Evolutionary conservation across 2,888 invertebrate genomes (phyloP), one percentile per base, ranked within the genome.

Genomic region (Drosophila stalkeri): DNA sequence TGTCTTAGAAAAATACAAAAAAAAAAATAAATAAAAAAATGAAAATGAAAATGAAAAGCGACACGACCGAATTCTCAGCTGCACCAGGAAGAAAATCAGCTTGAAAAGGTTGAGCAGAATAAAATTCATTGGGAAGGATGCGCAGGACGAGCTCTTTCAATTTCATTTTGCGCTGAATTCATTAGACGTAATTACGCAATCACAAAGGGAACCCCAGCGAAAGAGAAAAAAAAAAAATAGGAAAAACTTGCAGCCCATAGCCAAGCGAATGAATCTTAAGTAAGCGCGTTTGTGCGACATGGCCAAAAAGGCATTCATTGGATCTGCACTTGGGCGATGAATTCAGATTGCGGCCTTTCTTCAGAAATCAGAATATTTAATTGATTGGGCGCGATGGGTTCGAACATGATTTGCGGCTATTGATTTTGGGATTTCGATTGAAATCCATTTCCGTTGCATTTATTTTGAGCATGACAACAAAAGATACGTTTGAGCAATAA

Each of bases 381-480:
- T 90, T 86, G 86, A 90, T 90, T 90, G 77, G 77, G 81, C 78
- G 81, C 78, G 89, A 90, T 90, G 79, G 89, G 81, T 72, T 54
- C 18, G 31, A 39, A 23, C 23, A 56, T 61, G 81, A 69, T 74
- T 75, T 75, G 65, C 55, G 71, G 62, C 9, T 49, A 80, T 65
- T 76, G 71, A 63, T 44, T 75, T 59, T 37, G 64, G 64, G 27
- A 37, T 37, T 14, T 69, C n/a, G 43, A 43, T 27, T 27, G 27
- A 27, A 27, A 27, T 27, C 27, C 27, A 27, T 27, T 27, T 27
- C 5, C 27, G 6, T 27, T 27, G 27, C 23, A 27, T 27, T 27
- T 27, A 69, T 51, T 49, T 37, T 18, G 20, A 23, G n/a, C 35
- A 8, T 7, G 37, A 60, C 11, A 16, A 47, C 2, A 14, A 37